Evolutionary conservation across 2,888 invertebrate genomes (phyloP).

Genomic region (Tenthredo amoena): DNA sequence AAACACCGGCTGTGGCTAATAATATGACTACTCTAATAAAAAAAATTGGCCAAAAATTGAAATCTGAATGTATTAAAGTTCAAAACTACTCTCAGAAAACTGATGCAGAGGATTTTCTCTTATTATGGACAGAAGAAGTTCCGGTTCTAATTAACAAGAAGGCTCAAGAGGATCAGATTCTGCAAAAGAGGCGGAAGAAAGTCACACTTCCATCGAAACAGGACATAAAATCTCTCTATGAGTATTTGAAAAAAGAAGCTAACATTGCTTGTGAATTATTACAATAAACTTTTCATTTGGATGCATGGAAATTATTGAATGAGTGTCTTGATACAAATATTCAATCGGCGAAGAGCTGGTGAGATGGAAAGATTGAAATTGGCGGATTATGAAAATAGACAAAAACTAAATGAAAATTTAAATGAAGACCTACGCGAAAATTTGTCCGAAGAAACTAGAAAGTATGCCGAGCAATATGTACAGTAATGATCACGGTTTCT

Average conservation of each 20-base stretch:
- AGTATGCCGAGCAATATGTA: conserved; percentile 35
- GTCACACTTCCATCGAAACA: conserved; percentile 48
- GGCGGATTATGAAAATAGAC: conserved; percentile 35
- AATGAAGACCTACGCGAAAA: conserved; percentile 12
- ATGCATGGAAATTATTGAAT: conserved; percentile 42
- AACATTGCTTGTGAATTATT: conserved; percentile 15
- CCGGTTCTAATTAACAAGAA: conserved; percentile 44
- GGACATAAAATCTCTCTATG: conserved; percentile 42
- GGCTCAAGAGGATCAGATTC: conserved; percentile 28
- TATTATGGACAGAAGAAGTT: conserved; percentile 40
- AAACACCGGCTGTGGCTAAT: conserved; percentile 31
- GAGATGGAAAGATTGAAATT: conserved; percentile 46
- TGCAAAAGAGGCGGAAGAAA: conserved; percentile 37
- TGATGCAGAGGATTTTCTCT: conserved; percentile 39
- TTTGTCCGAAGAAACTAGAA: conserved; percentile 13
- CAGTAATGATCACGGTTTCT: no score
- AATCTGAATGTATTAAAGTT: conserved; percentile 14
- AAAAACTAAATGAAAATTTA: conserved; percentile 30
- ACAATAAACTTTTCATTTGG: background rate
- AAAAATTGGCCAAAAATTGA: conserved; percentile 1
- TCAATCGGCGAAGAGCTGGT: conserved; percentile 46
- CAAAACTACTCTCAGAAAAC: conserved; percentile 40
- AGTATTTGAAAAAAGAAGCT: conserved; percentile 32
- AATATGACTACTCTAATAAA: background rate
- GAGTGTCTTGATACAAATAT: conserved; percentile 38